These are phyloP conservation scores for Lucilia sericata DNA, from an alignment of 1,140 invertebrate species.

Conservation along the genomic window DNA sequence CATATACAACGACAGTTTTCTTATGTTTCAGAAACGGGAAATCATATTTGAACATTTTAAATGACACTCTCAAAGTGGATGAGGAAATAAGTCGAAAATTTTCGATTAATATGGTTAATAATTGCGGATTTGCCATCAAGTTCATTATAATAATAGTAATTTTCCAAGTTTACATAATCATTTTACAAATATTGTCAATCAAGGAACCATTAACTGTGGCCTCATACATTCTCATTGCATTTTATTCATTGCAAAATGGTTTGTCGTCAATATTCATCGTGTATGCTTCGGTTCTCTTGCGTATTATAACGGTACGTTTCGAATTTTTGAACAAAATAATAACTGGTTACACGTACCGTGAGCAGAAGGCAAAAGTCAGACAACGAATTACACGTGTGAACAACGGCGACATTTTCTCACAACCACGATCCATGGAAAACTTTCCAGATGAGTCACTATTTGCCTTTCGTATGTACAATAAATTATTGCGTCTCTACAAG, in stretches of 20 bases:
- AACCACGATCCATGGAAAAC: slow-evolving; percentile 52
- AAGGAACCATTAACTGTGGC: slow-evolving; percentile 52
- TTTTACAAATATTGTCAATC: slow-evolving; percentile 53
- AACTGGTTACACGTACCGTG: slow-evolving; percentile 56
- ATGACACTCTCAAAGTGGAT: slow-evolving; percentile 62
- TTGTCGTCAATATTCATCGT: slow-evolving; percentile 61
- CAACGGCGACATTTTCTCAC: background rate
- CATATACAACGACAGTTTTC: slow-evolving; percentile 56
- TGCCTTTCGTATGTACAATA: slow-evolving; percentile 64
- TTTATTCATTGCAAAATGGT: slow-evolving; percentile 61
- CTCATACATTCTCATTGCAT: slow-evolving; percentile 59
- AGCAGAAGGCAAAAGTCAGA: slow-evolving; percentile 49
- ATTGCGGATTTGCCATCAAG: slow-evolving; percentile 59
- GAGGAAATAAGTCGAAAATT: slow-evolving; percentile 57
- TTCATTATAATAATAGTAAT: slow-evolving; percentile 57
- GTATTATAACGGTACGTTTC: slow-evolving; percentile 59
- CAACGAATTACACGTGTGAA: slow-evolving; percentile 25
- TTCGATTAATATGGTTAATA: slow-evolving; percentile 52
- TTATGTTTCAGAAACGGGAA: slow-evolving; percentile 60
- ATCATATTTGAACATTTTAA: slow-evolving; percentile 58
- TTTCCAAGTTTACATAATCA: slow-evolving; percentile 59
- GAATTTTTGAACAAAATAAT: slow-evolving; percentile 58
- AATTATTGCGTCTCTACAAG: slow-evolving; percentile 61
- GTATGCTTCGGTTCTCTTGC: slow-evolving; percentile 57
- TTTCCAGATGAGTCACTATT: slow-evolving; percentile 63